Evolutionary conservation across 2,113 vertebrate species (phyloP).

Genomic region (Excalfactoria chinensis): DNA sequence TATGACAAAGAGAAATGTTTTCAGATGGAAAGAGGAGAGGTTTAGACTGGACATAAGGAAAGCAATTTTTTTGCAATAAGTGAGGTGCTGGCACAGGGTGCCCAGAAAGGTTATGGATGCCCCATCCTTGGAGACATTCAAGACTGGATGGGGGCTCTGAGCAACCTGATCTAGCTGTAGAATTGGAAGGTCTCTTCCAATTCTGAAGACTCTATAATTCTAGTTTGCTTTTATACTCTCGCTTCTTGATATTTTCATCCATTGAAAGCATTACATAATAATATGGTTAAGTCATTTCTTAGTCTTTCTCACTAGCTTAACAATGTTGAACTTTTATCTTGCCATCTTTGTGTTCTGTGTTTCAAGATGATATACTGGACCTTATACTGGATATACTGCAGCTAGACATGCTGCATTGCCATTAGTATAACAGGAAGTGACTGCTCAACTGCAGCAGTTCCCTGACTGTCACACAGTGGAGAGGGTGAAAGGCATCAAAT

Average conservation of each 20-base stretch:
- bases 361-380: not conserved
- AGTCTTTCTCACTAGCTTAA: not conserved
- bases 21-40: too few relatives aligned
- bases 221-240: not conserved
- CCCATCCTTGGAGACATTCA: too few relatives aligned
- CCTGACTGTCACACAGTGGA: rapidly evolving
- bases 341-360: not conserved
- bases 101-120: too few relatives aligned
- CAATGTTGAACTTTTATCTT: not conserved
- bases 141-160: too few relatives aligned
- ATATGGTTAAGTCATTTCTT: not conserved
- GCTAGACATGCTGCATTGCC: not conserved
- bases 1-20: too few relatives aligned
- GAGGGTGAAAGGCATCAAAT: not conserved
- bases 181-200: too few relatives aligned
- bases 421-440: not conserved
- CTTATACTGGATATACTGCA: too few relatives aligned
- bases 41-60: too few relatives aligned
- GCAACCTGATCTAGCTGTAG: too few relatives aligned
- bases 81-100: too few relatives aligned
- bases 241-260: not conserved
- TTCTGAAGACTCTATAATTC: too few relatives aligned
- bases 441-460: not conserved
- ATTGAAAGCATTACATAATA: not conserved
- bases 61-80: too few relatives aligned